A percentile compares a stretch with the other conserved stretches of the same genome.
Evolutionary conservation across 2,888 invertebrate species (phyloP).

Genomic region (Eurytoma californica): DNA sequence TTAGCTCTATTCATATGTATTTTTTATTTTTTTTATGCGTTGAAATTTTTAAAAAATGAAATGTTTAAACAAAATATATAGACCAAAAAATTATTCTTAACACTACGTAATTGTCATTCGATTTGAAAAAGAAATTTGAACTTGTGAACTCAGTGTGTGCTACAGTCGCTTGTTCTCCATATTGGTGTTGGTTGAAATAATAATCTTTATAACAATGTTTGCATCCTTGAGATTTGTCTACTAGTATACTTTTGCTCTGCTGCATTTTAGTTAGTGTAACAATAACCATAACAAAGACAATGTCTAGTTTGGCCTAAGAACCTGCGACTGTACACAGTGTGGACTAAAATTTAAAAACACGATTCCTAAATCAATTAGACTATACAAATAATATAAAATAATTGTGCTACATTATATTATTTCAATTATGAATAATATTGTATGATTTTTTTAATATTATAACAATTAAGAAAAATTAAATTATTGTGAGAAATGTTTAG

Average conservation of each 20-base stretch:
- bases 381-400: conserved; percentile 64
- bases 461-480: conserved; percentile 68
- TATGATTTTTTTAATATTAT: conserved; percentile 66
- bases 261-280: conserved; percentile 45
- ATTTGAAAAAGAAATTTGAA: conserved; percentile 28
- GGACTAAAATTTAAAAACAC: conserved; percentile 60
- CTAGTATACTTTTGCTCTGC: background rate
- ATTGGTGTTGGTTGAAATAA: conserved; percentile 13
- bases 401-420: conserved; percentile 69
- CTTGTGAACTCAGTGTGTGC: conserved; percentile 21
- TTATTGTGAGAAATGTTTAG: conserved; percentile 66
- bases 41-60: conserved; percentile 61
- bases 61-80: conserved; percentile 48
- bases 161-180: conserved; percentile 45
- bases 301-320: conserved; percentile 57
- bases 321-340: conserved; percentile 62
- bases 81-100: conserved; percentile 51
- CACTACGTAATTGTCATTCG: conserved; percentile 35
- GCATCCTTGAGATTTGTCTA: no score
- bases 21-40: conserved; percentile 66
- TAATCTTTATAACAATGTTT: background rate
- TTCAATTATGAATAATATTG: conserved; percentile 69
- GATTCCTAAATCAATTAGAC: conserved; percentile 62
- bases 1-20: conserved; percentile 67
- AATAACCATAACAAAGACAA: conserved; percentile 27